phyloP scores from a whole-genome alignment of 2,113 vertebrate species.

The Mesocricetus auratus region DNA sequence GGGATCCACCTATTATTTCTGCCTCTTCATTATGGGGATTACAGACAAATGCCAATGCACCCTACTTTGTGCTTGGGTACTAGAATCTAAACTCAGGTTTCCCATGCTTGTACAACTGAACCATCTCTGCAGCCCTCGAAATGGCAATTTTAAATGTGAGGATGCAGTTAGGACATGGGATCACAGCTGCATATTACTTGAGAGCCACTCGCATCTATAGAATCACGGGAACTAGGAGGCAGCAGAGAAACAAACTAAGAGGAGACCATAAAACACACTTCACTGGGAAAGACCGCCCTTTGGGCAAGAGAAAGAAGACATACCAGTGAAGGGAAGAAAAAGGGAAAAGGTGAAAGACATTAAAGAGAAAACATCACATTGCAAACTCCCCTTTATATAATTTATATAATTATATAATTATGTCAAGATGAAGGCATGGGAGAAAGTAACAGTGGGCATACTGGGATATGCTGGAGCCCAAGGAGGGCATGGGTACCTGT shows the following conservation, averaged over 20 bases:
- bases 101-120: neutral
- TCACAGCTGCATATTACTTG: neutral
- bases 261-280: neutral
- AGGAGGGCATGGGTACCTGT: neutral
- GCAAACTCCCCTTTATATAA: neutral
- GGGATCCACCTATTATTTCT: neutral
- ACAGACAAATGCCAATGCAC: neutral
- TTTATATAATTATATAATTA: neutral
- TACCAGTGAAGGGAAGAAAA: neutral
- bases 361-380: neutral
- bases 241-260: neutral
- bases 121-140: neutral
- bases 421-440: neutral
- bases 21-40: neutral
- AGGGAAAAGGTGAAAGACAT: neutral
- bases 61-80: neutral
- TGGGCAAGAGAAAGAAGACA: neutral
- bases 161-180: neutral
- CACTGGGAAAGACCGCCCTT: neutral
- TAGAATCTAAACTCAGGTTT: neutral
- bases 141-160: neutral
- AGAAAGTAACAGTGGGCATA: neutral
- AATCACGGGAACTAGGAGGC: neutral
- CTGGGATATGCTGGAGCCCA: neutral
- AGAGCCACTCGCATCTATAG: neutral